Evolutionary conservation across 1,140 invertebrate genomes (phyloP).

Genomic region (Batillaria attramentaria): DNA sequence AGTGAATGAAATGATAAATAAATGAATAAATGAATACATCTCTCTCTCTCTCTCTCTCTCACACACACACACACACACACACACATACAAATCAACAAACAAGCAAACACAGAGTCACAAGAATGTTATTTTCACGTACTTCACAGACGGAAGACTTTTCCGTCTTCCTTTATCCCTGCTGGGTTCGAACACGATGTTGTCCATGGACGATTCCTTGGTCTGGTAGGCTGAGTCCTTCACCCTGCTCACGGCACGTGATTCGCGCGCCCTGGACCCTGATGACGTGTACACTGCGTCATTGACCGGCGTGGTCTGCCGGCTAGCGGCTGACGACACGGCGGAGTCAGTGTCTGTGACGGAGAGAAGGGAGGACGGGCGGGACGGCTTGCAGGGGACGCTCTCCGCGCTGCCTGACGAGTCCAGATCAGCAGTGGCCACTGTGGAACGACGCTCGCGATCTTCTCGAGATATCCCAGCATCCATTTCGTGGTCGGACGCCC

Average conservation of each 20-base stretch:
- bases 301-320: slow-evolving; percentile 33
- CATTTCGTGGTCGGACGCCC: too few relatives aligned
- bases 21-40: too few relatives aligned
- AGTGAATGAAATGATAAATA: too few relatives aligned
- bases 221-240: slow-evolving; percentile 56
- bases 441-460: too few relatives aligned
- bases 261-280: not conserved
- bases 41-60: too few relatives aligned
- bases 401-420: slow-evolving; percentile 11
- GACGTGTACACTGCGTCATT: slow-evolving; percentile 16
- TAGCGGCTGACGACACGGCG: slow-evolving; percentile 46
- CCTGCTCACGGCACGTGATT: not conserved
- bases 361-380: slow-evolving; percentile 8
- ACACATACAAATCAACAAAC: not conserved
- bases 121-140: not conserved
- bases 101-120: not conserved
- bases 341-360: slow-evolving; percentile 47
- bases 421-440: not conserved
- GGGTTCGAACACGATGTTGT: slow-evolving; percentile 32
- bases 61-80: not conserved
- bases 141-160: slow-evolving; percentile 8
- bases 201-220: slow-evolving; percentile 54
- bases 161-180: not conserved
- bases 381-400: not conserved
- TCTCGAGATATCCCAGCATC: too few relatives aligned